Evolutionary conservation across 1,140 invertebrate species (phyloP), one percentile per base, ranked within the genome.

Genomic region (Littorina saxatilis): DNA sequence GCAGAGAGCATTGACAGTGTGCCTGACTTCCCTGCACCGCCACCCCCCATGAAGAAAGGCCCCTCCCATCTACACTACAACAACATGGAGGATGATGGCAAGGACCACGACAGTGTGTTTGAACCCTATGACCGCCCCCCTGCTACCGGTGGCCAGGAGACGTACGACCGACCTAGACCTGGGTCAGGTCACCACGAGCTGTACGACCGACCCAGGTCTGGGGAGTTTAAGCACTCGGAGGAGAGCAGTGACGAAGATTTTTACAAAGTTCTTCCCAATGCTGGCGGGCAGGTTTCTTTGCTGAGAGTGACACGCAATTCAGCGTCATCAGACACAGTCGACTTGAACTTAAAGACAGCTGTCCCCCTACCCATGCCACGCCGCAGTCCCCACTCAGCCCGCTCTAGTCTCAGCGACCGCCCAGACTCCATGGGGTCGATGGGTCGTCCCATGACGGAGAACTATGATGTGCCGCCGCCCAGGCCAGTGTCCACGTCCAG

Each of bases 1-100:
- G 58, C 82, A 4, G 80, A 86, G 3, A 90, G 89, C 83, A 68
- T 87, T 1, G 87, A 88, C 32, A 89, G 88, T 84, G 87, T 90
- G 17, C 89, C 89, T 2, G 87, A 90, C 37, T 88, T 87, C 52
- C 66, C 72, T 15, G 89, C 89, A 2, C 89, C 89, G 1, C 87
- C 87, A 11, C 88, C 88, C 0, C 90, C 89, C 35, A 79, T 23
- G 61, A 35, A 2, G 75, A 83, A 83, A 9, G 43, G 17, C 32
- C 40, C 29, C 27, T 50, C 27, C 13, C 43, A 74, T 23, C 2
- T 17, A n/a, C 23, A 88, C 84, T 88, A 79, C 79, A 77, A 43
- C 68, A 80, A 23, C 82, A 83, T 43, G 80, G 58, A 80, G 52
- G 77, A 32, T 29, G 68, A 50, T 76, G 81, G 84, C 37, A 66